Base-by-base conservation (phyloP, 2,797 vertebrate species). In the Hyperoplus lanceolatus region DNA sequence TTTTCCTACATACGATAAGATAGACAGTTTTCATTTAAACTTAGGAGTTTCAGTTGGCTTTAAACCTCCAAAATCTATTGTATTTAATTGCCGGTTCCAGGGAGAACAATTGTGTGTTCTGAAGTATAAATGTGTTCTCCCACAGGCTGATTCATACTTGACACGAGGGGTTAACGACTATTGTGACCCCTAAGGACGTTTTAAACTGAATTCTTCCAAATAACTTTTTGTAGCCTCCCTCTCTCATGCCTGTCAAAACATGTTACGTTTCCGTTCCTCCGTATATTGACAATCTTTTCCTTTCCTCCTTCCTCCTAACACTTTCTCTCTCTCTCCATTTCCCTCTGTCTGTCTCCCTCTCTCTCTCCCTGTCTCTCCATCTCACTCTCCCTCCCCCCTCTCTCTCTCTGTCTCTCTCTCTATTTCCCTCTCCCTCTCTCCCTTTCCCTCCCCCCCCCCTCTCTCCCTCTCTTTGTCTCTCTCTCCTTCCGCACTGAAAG, bases 281-380 rank as follows among this genome's bases (percentile, higher is more conserved):
- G 29, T 58, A 21, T 79, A 46, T 80, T 73, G 50, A 63, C 14
- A 10, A 11, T 15, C 45, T 61, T 41, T 74, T 57, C 38, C 63
- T 57, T 36, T 49, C 74, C 29, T 29, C 29, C 3, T 3, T 29
- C 29, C 29, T 29, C 29, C 29, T 29, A 29, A 29, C 29, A 3
- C 29, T 29, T 39, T 59, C 49, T 64, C 51, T 58, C 57, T 6
- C 5, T 54, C 64, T 2, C 2, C 21, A 41, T 48, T 15, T n/a
- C 39, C 8, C 3, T n/a, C 29, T 39, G 21, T 15, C 38, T 58
- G 11, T 29, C 29, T 29, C 36, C 58, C 49, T 64, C 51, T 57
- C 57, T 6, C 5, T 54, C 64, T 2, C 2, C 2, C 50, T 48
- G 15, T n/a, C 39, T 6, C 3, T n/a, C 21, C 48, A 29, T 29